Percentiles rank a stretch among this genome's conserved stretches.
Evolutionary conservation across 1,140 invertebrate species (phyloP).

Genomic region (Eurosta solidaginis): DNA sequence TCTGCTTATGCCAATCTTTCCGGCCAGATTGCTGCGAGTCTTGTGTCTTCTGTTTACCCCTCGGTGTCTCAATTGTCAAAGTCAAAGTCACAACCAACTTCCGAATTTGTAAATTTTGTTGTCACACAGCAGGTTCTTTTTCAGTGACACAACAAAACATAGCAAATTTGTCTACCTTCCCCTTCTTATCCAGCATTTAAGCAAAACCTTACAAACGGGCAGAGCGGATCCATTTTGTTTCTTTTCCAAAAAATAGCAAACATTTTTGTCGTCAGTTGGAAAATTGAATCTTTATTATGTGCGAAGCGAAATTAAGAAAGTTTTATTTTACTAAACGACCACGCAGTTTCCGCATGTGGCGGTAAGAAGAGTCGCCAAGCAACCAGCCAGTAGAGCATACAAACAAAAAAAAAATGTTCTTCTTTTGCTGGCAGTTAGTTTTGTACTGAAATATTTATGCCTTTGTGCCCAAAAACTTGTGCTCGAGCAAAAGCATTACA

Average conservation of each 20-base stretch:
- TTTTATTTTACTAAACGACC: neutral
- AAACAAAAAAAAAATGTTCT: neutral
- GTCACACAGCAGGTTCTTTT: conserved; percentile 25
- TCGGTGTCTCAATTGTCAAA: neutral
- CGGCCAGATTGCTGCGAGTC: neutral
- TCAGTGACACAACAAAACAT: neutral
- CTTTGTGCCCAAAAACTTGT: conserved; percentile 12
- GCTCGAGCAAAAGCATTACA: conserved; percentile 15
- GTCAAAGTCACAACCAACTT: conserved; percentile 18
- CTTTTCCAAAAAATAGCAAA: neutral
- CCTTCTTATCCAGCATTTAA: neutral
- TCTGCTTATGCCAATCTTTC: neutral
- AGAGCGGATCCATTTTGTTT: neutral
- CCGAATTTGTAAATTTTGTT: conserved; percentile 25
- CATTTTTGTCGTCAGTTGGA: conserved; percentile 2
- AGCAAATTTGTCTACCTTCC: neutral
- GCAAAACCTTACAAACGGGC: neutral
- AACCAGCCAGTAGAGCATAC: neutral
- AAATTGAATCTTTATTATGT: conserved; percentile 28
- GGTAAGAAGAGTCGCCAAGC: neutral
- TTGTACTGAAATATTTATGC: conserved; percentile 23
- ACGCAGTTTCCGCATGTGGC: conserved; percentile 8
- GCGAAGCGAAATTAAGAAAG: conserved; percentile 23
- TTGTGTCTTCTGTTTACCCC: neutral
- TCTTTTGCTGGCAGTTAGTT: conserved; percentile 6